These are phyloP conservation scores for Cryptomyrus ogoouensis DNA, from an alignment of 2,113 vertebrate species.

Conservation along the genomic window DNA sequence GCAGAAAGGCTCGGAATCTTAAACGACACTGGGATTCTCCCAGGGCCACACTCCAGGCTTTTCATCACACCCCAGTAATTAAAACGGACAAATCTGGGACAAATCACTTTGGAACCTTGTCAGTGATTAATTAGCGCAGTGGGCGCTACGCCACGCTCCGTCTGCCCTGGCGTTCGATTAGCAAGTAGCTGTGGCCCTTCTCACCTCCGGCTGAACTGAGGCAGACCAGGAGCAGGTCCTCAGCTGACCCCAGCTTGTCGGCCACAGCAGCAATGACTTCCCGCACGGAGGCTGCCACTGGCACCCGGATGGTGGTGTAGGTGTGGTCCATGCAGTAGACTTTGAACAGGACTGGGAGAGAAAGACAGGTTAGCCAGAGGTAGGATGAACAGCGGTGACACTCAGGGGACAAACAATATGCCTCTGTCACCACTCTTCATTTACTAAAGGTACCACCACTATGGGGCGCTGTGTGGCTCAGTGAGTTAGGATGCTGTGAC, in stretches of 20 bases:
- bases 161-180: conserved; percentile 32
- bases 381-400: background rate
- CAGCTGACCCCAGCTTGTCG: conserved; percentile 88
- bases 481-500: background rate
- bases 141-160: background rate
- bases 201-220: conserved; percentile 94
- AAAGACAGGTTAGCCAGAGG: background rate
- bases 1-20: conserved; percentile 34
- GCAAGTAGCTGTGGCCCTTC: conserved; percentile 34
- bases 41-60: background rate
- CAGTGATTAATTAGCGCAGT: conserved; percentile 13
- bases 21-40: conserved; percentile 17
- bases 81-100: background rate
- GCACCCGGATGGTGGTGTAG: conserved; percentile 89
- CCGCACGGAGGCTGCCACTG: conserved; percentile 77
- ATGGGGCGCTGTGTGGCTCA: background rate
- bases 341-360: conserved; percentile 83
- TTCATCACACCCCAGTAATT: conserved; percentile 12
- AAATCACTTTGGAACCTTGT: conserved; percentile 26
- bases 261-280: conserved; percentile 82
- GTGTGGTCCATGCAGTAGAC: conserved; percentile 95
- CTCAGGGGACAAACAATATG: background rate
- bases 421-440: background rate
- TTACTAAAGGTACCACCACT: background rate
- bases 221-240: conserved; percentile 82